phyloP scores from a whole-genome alignment of 2,888 invertebrate species.

The Noctua fimbriata region DNA sequence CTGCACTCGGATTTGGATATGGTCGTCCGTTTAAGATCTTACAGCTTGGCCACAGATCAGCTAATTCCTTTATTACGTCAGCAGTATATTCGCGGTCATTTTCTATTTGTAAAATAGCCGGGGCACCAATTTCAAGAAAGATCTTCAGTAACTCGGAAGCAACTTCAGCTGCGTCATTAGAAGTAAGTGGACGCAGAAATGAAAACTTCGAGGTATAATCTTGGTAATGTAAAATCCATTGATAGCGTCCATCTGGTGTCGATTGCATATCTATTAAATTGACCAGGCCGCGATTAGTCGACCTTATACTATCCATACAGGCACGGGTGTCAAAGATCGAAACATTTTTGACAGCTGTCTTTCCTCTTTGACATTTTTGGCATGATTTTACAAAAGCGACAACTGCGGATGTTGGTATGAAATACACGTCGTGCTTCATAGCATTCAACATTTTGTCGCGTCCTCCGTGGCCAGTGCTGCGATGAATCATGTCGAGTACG shows the following conservation, averaged over 20 bases:
- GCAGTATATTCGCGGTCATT: conserved; percentile 26
- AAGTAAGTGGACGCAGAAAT: conserved; percentile 37
- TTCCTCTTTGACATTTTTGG: conserved; percentile 8
- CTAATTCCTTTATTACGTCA: conserved; percentile 35
- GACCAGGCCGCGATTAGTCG: conserved; percentile 13
- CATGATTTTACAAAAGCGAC: conserved; percentile 36
- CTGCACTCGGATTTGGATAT: neutral
- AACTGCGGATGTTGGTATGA: conserved; percentile 46
- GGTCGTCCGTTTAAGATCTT: conserved; percentile 39
- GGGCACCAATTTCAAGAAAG: conserved; percentile 45
- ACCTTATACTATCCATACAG: too few species aligned
- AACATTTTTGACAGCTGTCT: neutral
- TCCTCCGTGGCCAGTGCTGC: neutral
- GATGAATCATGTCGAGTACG: neutral
- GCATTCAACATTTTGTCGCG: neutral
- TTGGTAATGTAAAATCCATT: conserved; percentile 49
- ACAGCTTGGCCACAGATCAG: conserved; percentile 30
- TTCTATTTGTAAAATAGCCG: conserved; percentile 23
- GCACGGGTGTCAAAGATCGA: neutral
- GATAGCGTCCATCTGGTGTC: conserved; percentile 23
- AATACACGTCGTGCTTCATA: neutral
- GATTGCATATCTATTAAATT: conserved; percentile 29
- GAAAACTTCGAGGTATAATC: conserved; percentile 38
- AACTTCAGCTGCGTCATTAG: conserved; percentile 17
- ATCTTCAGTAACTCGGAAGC: conserved; percentile 42